phyloP scores from a whole-genome alignment of 2,797 vertebrate species.

The Galaxias olidus region DNA sequence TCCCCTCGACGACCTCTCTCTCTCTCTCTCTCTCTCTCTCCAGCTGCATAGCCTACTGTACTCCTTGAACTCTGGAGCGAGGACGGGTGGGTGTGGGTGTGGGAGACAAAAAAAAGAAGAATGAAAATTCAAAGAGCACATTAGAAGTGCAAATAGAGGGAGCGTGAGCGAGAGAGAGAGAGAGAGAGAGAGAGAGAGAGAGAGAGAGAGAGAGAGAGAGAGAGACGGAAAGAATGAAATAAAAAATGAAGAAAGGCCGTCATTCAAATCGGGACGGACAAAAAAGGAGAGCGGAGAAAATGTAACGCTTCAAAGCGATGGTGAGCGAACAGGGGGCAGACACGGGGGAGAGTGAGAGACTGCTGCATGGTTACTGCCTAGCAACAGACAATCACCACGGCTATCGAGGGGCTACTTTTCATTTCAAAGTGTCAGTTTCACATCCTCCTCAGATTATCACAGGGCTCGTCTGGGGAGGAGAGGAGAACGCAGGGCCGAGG shows the following conservation, averaged over 20 bases:
- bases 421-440: constrained; percentile 56
- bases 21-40: constrained; percentile 22
- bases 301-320: constrained; percentile 29
- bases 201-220: constrained; percentile 15
- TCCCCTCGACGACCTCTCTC: not conserved
- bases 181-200: not conserved
- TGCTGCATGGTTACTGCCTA: constrained; percentile 76
- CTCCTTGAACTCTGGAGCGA: constrained; percentile 34
- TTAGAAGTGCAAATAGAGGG: not conserved
- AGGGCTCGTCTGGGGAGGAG: constrained; percentile 3
- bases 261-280: not conserved
- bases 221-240: not conserved
- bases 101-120: not conserved
- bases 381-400: constrained; percentile 68
- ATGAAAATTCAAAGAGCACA: not conserved
- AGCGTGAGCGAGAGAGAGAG: not conserved
- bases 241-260: not conserved
- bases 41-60: constrained; percentile 62
- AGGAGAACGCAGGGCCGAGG: not conserved
- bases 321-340: constrained; percentile 10
- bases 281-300: not conserved
- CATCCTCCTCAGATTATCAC: constrained; percentile 27
- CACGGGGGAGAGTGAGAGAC: constrained; percentile 34
- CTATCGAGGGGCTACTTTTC: constrained; percentile 48
- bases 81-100: not conserved